Evolutionary conservation across 2,113 vertebrate genomes (phyloP).

Genomic region (Oostethus manadensis): DNA sequence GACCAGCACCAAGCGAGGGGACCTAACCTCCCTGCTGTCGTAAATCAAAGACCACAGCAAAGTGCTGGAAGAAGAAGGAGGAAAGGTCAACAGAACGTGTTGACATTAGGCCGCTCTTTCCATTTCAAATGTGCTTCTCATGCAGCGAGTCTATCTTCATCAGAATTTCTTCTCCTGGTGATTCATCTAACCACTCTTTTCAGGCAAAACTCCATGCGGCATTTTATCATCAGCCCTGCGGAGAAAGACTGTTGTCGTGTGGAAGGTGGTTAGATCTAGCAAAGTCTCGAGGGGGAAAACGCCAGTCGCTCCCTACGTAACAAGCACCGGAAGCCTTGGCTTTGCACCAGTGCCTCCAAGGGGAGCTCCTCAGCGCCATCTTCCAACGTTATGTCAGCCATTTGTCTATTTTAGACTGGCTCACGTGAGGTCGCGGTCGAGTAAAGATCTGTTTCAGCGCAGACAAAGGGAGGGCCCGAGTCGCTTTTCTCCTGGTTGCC

Average conservation of each 20-base stretch:
- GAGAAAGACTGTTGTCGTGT: no score
- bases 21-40: conserved; percentile 56
- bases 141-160: conserved; percentile 13
- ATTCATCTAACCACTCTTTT: neutral
- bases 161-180: neutral
- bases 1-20: conserved; percentile 60
- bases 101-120: conserved; percentile 62
- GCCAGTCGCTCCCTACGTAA: no score
- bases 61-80: conserved; percentile 66
- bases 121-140: conserved; percentile 41
- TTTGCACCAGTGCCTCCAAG: no score
- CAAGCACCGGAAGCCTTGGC: no score
- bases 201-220: no score
- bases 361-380: neutral
- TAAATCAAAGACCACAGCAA: conserved; percentile 62
- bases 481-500: conserved; percentile 55
- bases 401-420: conserved; percentile 60
- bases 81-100: conserved; percentile 73
- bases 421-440: conserved; percentile 66
- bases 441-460: conserved; percentile 63
- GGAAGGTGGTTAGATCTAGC: no score
- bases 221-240: no score
- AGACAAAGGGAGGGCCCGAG: conserved; percentile 59
- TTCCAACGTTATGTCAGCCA: neutral
- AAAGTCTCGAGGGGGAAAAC: no score